Evolutionary conservation across 2,888 invertebrate genomes (phyloP).

Genomic region (Trachelus tabidus): DNA sequence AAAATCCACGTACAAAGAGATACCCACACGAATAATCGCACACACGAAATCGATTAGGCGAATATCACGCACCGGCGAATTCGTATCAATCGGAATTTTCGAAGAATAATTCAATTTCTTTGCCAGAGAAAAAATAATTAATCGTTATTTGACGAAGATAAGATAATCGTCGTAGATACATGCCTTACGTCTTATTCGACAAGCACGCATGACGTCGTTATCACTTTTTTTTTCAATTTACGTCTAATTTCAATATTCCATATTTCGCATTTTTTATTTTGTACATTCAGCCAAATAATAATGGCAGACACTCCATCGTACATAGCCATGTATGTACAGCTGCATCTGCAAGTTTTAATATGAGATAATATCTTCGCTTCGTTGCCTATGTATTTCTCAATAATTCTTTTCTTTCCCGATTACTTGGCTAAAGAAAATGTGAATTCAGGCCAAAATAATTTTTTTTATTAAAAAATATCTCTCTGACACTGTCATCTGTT

Average conservation of each 20-base stretch:
- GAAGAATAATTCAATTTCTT: background rate
- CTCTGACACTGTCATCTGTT: background rate
- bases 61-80: background rate
- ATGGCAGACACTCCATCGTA: background rate
- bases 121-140: background rate
- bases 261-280: background rate
- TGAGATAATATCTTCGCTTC: background rate
- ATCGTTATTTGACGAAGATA: background rate
- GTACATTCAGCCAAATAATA: background rate
- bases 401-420: no score
- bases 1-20: background rate
- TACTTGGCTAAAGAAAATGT: no score
- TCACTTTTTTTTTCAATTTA: background rate
- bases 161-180: background rate
- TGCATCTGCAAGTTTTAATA: background rate
- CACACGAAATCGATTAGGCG: background rate
- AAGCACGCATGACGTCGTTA: background rate
- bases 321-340: background rate
- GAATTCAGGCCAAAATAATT: background rate
- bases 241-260: background rate
- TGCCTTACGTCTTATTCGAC: background rate
- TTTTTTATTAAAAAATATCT: background rate
- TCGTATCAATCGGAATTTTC: background rate
- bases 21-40: background rate
- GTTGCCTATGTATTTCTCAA: background rate